Evolutionary conservation across 2,113 vertebrate genomes (phyloP), one percentile per base, ranked within the genome.

Genomic region (Phyllostomus hastatus): DNA sequence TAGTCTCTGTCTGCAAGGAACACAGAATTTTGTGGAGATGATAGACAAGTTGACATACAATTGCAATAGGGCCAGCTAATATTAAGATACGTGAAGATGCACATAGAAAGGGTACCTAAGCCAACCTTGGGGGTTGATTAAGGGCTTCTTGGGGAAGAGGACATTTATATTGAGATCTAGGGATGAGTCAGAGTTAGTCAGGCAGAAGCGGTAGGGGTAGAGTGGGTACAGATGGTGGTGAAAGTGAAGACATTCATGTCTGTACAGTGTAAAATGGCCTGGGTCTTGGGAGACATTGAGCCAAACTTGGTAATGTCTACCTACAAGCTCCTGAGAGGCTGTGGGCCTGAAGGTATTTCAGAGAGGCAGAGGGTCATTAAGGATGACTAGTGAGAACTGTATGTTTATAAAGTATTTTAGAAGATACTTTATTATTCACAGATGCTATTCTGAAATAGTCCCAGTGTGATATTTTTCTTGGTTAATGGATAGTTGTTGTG

Each of bases 371-470:
- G 7, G 50, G 72, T 57, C 69, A 61, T 79, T 61, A 90, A 88
- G 28, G 33, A 87, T 89, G 73, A 76, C 48, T 87, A 79, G 20
- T 14, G 57, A 89, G 73, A 94, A 86, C n/a, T 73, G 4, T 96
- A 6, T 52, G 91, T 92, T 93, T 91, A 83, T 87, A 67, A 57
- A 76, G 10, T 95, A 66, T 92, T 85, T 95, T 86, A 86, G 64
- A 94, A 94, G 57, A 35, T 24, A 82, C 24, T 92, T 94, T 88
- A 95, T 92, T 79, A 41, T 67, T 66, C 86, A 80, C 38, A 67
- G 86, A 79, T 89, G 50, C 38, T 66, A 16, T 92, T 73, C 86
- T 83, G 93, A 95, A 96, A 75, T 82, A 66, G 95, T 82, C 89
- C 96, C 46, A 20, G 26, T 88, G 86, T 93, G 91, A 33, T 92